Base-by-base conservation (phyloP, 2,888 invertebrate genomes). In the Harpalus rubripes region DNA sequence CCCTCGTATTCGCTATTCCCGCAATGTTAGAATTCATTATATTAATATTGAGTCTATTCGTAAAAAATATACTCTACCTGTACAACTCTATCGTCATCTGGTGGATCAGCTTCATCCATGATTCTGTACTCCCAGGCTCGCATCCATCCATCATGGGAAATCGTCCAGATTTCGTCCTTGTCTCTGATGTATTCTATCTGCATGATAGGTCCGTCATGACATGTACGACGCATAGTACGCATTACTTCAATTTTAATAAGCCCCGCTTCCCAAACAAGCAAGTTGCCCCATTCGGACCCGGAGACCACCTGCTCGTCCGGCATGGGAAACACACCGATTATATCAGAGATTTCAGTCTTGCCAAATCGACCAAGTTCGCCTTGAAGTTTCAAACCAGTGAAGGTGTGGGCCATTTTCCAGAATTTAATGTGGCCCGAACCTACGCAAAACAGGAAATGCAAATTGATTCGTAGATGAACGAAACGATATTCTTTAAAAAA, bases 351-450 rank as follows among this genome's bases (percentile, higher is more conserved):
- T 90, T 98, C 97, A 0, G 97, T 98, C 91, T 97, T 97, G 0
- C 98, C 98, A 90, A 98, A 98, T 89, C 96, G 93, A 0, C 98
- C 98, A n/a, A 97, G 90, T 88, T 96, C 95, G 0, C 97, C 97
- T 91, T 97, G 95, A 7, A 98, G 91, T 91, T 98, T 98, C 0
- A 98, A 91, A 0, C 98, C 98, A 0, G 98, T 98, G 89, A 98
- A 98, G 0, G 98, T 98, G 86, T 93, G 90, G 0, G 96, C 95
- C 96, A 98, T 98, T 92, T 97, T 98, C 98, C 98, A 98, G 91
- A 97, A 97, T 90, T 97, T 97, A 39, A 96, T 95, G 88, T 97
- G 97, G 15, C 95, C 95, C 0, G 94, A 90, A 10, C 95, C 95
- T 94, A 68, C 12, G 26, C 2, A 63, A 26, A 7, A 5, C 2